Conservation (phyloP, 1,140 invertebrate genomes). For the Drosophila yakuba region DNA sequence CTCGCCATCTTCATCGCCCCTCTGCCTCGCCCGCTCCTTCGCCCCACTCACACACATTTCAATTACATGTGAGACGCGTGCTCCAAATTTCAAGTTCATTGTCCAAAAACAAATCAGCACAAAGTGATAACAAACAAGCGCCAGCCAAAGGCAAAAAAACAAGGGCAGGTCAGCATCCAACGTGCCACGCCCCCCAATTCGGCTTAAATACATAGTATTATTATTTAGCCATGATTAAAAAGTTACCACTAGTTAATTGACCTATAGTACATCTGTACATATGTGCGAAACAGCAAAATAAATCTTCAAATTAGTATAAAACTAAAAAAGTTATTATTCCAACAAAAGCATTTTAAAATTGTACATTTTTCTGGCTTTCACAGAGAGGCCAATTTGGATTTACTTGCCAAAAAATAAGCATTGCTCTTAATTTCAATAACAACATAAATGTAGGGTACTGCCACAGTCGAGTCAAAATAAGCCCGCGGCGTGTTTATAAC, state of each 20-base stretch:
- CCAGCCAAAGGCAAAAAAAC: constrained; percentile 16
- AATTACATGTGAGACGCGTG: constrained; percentile 60
- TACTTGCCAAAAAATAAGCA: too few relatives aligned
- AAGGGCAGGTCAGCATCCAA: constrained; percentile 44
- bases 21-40: background rate
- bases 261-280: too few relatives aligned
- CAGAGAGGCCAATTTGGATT: too few relatives aligned
- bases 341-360: too few relatives aligned
- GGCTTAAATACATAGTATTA: too few relatives aligned
- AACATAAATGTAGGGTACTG: constrained; percentile 1
- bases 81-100: constrained; percentile 73
- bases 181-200: constrained; percentile 6
- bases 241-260: too few relatives aligned
- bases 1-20: background rate
- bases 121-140: constrained; percentile 15
- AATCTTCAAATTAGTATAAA: too few relatives aligned
- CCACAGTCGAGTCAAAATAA: background rate
- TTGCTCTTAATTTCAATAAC: too few relatives aligned
- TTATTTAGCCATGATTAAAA: too few relatives aligned
- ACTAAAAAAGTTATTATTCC: too few relatives aligned
- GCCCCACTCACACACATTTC: constrained; percentile 57
- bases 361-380: too few relatives aligned
- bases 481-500: background rate
- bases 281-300: too few relatives aligned
- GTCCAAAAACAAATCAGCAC: constrained; percentile 47